Percentiles rank a stretch among this genome's conserved stretches.
Evolutionary conservation across 1,140 invertebrate species (phyloP).

Genomic region (Brachionus rotundiformis): DNA sequence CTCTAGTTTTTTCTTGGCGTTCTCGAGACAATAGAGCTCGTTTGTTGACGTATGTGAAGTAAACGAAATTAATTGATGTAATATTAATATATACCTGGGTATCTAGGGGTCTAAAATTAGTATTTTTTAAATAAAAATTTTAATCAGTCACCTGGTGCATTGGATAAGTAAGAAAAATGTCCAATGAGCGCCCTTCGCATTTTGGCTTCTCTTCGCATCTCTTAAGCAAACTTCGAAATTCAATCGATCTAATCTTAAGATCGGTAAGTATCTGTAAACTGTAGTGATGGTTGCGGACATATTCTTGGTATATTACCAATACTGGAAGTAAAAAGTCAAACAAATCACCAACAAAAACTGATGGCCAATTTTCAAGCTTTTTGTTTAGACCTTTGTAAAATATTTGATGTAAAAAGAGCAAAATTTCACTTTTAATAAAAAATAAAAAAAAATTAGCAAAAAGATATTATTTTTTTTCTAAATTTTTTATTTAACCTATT

Average conservation of each 20-base stretch:
- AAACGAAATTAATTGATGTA: conserved; percentile 85
- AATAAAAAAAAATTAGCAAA: conserved; percentile 51
- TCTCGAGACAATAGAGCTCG: conserved; percentile 82
- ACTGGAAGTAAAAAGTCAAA: conserved; percentile 91
- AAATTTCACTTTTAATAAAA: conserved; percentile 74
- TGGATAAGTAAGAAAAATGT: conserved; percentile 87
- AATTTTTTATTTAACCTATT: conserved; percentile 68
- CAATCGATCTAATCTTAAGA: conserved; percentile 77
- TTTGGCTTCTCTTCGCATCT: conserved; percentile 79
- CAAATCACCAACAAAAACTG: conserved; percentile 74
- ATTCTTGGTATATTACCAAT: conserved; percentile 91
- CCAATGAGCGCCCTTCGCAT: conserved; percentile 80
- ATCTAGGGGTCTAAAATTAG: conserved; percentile 68
- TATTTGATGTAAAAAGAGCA: conserved; percentile 90
- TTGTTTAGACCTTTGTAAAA: conserved; percentile 89
- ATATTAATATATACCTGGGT: conserved; percentile 84
- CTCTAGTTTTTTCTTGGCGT: conserved; percentile 82
- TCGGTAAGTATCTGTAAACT: conserved; percentile 87
- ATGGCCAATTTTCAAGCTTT: conserved; percentile 85
- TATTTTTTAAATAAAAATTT: not conserved
- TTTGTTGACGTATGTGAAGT: conserved; percentile 71
- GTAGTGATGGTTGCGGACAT: conserved; percentile 89
- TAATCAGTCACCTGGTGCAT: conserved; percentile 77
- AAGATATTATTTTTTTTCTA: not conserved
- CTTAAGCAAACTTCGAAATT: conserved; percentile 70